Evolutionary conservation across 2,113 vertebrate genomes (phyloP).

Genomic region (Tauraco erythrolophus): DNA sequence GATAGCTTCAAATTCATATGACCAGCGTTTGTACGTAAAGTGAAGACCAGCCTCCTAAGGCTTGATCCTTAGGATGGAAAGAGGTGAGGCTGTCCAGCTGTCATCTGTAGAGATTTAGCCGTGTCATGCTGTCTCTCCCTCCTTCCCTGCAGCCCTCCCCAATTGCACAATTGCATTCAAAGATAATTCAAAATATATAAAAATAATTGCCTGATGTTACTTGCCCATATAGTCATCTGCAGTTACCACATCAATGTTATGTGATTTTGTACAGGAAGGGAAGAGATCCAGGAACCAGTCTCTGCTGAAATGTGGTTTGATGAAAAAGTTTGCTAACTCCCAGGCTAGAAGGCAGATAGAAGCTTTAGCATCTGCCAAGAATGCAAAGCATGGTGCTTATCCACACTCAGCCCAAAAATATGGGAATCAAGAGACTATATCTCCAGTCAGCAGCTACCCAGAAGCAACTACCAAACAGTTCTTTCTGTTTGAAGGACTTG

Average conservation of each 20-base stretch:
- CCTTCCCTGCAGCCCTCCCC: neutral
- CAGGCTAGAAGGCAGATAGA: slow-evolving; percentile 70
- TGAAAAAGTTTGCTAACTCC: slow-evolving; percentile 68
- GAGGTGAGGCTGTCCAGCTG: slow-evolving; percentile 9
- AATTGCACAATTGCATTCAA: slow-evolving; percentile 16
- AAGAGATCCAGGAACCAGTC: slow-evolving; percentile 59
- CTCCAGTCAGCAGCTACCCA: slow-evolving; percentile 46
- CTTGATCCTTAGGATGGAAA: neutral
- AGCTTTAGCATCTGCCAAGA: slow-evolving; percentile 64
- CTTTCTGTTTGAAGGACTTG: neutral
- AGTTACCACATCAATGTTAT: slow-evolving; percentile 66
- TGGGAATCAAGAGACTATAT: neutral
- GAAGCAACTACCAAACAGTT: neutral
- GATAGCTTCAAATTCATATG: neutral
- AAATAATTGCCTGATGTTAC: slow-evolving; percentile 59
- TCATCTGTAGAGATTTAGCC: slow-evolving; percentile 13
- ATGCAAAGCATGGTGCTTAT: slow-evolving; percentile 61
- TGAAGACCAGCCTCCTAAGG: neutral
- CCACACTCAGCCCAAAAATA: slow-evolving; percentile 27
- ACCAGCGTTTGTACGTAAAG: neutral
- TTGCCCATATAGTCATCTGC: slow-evolving; percentile 62
- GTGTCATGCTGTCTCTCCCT: slow-evolving; percentile 5
- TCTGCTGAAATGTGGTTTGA: slow-evolving; percentile 67
- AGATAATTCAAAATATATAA: slow-evolving; percentile 59
- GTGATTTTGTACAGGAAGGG: slow-evolving; percentile 68